These are phyloP conservation scores for Porites divaricata DNA, from an alignment of 92 coral and sea anemone species.

Conservation along the genomic window DNA sequence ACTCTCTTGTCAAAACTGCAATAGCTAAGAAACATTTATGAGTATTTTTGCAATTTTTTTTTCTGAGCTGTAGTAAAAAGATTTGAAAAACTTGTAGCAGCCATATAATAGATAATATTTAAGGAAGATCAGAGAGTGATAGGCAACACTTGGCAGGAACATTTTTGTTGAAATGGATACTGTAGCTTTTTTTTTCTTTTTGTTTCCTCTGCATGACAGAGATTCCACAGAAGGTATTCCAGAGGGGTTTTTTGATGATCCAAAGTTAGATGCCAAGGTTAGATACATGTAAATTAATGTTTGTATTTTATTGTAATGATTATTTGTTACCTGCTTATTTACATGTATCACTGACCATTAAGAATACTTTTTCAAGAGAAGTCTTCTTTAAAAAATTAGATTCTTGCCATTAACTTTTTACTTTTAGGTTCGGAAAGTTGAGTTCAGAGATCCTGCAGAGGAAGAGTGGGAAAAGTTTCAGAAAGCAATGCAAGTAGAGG, in stretches of 20 bases:
- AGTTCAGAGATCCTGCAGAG: constrained; percentile 93
- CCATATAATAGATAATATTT: too few species aligned
- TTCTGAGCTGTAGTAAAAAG: too few species aligned
- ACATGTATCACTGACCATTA: neutral
- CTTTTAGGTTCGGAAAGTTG: constrained; percentile 90
- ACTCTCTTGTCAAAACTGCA: too few species aligned
- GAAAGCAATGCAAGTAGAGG: constrained; percentile 95
- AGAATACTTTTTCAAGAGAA: too few species aligned
- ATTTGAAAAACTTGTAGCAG: too few species aligned
- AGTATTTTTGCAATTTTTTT: too few species aligned
- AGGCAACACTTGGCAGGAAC: too few species aligned
- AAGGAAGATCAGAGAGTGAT: too few species aligned
- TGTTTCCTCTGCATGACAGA: neutral
- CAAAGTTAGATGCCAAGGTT: constrained; percentile 98
- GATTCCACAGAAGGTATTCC: constrained; percentile 78
- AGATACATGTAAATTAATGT: neutral
- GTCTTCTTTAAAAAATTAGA: too few species aligned
- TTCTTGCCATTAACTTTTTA: neutral
- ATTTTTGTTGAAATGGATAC: neutral
- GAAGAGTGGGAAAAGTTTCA: constrained; percentile 98
- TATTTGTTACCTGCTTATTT: neutral
- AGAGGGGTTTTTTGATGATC: constrained; percentile 99
- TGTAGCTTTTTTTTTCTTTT: neutral
- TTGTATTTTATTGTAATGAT: too few species aligned
- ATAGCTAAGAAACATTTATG: too few species aligned